A percentile compares a stretch with the other conserved stretches of the same genome.
These are phyloP conservation scores for Chlorospingus flavigularis DNA, from an alignment of 2,797 vertebrate genomes.

Conservation along the genomic window DNA sequence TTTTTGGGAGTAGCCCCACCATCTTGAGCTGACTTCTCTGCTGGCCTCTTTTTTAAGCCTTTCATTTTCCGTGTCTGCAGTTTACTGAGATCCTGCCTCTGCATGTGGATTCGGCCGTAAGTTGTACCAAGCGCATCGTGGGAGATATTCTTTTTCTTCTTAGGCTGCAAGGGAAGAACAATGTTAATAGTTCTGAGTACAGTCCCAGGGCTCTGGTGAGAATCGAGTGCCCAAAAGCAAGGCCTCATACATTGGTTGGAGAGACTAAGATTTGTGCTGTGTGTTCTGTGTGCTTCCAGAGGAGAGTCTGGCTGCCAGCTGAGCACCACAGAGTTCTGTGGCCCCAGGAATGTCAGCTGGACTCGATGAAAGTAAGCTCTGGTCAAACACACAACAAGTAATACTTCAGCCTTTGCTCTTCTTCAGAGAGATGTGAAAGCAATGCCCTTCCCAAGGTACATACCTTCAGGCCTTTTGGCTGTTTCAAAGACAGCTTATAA, in stretches of 20 bases:
- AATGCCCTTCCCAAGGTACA: neutral
- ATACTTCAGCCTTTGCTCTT: neutral
- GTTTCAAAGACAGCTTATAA: slow-evolving; percentile 86
- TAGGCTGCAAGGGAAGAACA: slow-evolving; percentile 76
- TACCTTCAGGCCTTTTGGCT: slow-evolving; percentile 91
- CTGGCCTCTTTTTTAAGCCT: slow-evolving; percentile 88
- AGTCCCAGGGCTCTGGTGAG: neutral
- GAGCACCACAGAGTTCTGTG: neutral
- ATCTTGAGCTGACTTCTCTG: slow-evolving; percentile 54
- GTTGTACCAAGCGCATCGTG: slow-evolving; percentile 89
- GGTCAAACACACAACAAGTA: neutral
- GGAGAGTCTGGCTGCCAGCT: neutral
- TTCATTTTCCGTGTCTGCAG: slow-evolving; percentile 94
- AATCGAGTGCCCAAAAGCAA: neutral
- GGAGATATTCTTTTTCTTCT: slow-evolving; percentile 97
- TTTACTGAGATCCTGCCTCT: slow-evolving; percentile 93
- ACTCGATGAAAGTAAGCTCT: neutral
- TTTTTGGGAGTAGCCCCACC: slow-evolving; percentile 75
- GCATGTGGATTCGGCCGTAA: slow-evolving; percentile 93
- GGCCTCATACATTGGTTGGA: neutral
- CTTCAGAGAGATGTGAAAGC: neutral
- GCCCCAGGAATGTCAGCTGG: neutral
- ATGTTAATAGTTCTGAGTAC: neutral
- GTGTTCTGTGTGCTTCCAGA: neutral
- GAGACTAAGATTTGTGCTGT: neutral